Evolutionary conservation across 2,797 vertebrate species (phyloP), one percentile per base, ranked within the genome.

Genomic region (Pogonophryne albipinna): DNA sequence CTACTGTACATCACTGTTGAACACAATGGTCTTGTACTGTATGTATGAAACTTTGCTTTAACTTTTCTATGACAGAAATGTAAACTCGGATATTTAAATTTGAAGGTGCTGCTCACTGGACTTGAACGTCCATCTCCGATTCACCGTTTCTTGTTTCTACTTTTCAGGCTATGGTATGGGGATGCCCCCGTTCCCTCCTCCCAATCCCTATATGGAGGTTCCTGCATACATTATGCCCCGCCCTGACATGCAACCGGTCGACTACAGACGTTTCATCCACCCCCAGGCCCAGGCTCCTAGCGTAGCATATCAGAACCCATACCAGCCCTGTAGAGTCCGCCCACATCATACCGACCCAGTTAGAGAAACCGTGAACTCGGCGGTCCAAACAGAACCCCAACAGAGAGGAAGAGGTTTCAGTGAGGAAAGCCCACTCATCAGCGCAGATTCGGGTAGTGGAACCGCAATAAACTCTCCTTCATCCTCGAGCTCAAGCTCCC

Each of bases 161-260:
- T 27, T 27, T 4, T 27, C 27, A 27, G 27, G 4, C 27, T 27
- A 27, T 27, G 83, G 91, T 44, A 84, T 93, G 90, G 83, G 88
- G n/a, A 23, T 23, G 83, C 90, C 92, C 38, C 83, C 84, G 1
- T 83, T 91, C 23, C 90, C 83, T 0, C 82, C 73, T 17, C 83
- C 80, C 27, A 27, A 27, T 8, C 72, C 85, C 2, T 93, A 88
- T 55, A 76, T 93, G 84, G 91, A 93, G 17, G 20, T 85, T 50
- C 89, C 91, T 19, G 46, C 87, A 42, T 94, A 93, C 57, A 12
- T 93, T 42, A n/a, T 93, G 11, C 91, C 90, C 4, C 83, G 86
- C 5, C 79, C 88, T 58, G 83, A 79, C 1, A n/a, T 91, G 12
- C 92, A 85, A 58, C 90, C 90, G 10, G 66, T 89, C 0, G 89